phyloP scores from a whole-genome alignment of 1,140 invertebrate species.

The Ephestia elutella region DNA sequence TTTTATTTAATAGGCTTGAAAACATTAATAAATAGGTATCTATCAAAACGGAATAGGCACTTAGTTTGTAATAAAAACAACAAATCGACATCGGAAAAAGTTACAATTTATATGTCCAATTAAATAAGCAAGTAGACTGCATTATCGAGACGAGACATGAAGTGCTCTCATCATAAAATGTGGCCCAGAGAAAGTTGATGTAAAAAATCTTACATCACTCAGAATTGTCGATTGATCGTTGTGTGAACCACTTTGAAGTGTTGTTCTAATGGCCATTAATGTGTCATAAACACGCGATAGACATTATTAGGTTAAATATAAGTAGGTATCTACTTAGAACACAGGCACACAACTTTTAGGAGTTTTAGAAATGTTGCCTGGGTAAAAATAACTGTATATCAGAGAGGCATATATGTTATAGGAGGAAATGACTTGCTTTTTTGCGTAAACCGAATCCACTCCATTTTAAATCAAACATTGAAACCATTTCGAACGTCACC shows the following conservation, averaged over 20 bases:
- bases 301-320: neutral
- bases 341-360: too few species aligned
- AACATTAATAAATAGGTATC: too few species aligned
- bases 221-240: neutral
- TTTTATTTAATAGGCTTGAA: too few species aligned
- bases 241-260: neutral
- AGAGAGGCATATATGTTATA: too few species aligned
- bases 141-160: neutral
- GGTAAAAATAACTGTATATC: too few species aligned
- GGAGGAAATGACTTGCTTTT: neutral
- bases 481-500: neutral
- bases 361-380: too few species aligned
- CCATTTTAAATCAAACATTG: neutral
- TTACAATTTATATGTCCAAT: too few species aligned
- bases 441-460: neutral
- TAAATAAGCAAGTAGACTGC: neutral
- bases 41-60: too few species aligned
- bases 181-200: neutral
- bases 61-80: too few species aligned
- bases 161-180: neutral
- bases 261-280: neutral
- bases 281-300: neutral
- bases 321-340: too few species aligned
- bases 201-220: neutral
- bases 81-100: too few species aligned